Conservation (phyloP, 2,888 invertebrate genomes). For the Phalera bucephala region DNA sequence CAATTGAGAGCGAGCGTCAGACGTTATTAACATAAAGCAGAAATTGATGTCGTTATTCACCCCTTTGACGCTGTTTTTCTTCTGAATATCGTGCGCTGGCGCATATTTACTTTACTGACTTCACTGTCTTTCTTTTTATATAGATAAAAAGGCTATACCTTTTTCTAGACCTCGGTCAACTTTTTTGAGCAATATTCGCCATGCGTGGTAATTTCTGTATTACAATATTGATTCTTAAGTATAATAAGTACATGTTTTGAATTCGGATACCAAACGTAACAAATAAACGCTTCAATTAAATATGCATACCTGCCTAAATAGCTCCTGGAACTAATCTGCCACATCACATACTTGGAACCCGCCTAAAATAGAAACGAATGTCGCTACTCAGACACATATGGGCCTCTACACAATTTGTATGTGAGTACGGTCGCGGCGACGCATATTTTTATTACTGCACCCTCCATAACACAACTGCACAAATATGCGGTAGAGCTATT, state of each 20-base stretch:
- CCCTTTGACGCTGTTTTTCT: background rate
- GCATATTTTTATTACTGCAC: slow-evolving; percentile 1
- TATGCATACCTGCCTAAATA: background rate
- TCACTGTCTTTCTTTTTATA: background rate
- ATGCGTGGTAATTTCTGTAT: no score
- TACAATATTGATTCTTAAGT: no score
- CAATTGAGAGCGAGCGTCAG: slow-evolving; percentile 49
- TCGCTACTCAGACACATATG: slow-evolving; percentile 1
- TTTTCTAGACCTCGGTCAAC: background rate
- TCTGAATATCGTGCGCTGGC: background rate
- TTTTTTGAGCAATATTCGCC: no score
- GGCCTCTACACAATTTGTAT: background rate
- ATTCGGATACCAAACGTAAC: no score
- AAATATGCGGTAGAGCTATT: background rate
- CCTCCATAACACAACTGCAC: background rate
- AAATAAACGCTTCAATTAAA: no score
- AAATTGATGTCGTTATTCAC: slow-evolving; percentile 28
- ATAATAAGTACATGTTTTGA: no score
- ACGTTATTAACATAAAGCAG: slow-evolving; percentile 45
- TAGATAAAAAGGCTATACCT: no score
- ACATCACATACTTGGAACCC: background rate
- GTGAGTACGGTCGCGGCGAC: background rate
- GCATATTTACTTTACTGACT: background rate
- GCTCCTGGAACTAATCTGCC: background rate
- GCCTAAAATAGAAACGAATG: slow-evolving; percentile 5